These are phyloP conservation scores for Galbula dea DNA, from an alignment of 2,113 vertebrate genomes.

Conservation along the genomic window DNA sequence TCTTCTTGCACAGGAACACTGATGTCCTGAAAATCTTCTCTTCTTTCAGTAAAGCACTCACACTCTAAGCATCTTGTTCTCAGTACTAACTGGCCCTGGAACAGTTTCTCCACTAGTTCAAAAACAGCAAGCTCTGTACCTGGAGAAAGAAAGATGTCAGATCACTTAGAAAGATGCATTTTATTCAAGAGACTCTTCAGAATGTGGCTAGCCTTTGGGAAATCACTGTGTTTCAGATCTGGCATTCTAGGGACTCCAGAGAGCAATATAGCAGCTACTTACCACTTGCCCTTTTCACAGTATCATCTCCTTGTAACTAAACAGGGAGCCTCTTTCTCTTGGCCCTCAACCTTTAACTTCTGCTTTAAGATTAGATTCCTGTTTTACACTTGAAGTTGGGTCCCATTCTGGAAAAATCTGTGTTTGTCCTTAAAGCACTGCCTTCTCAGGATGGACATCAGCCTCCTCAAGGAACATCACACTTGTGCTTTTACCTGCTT, in stretches of 20 bases:
- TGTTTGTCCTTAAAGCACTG: neutral
- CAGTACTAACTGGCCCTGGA: conserved; percentile 93
- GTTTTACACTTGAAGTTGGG: neutral
- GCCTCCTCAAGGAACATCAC: neutral
- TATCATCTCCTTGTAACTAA: neutral
- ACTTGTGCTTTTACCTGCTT: neutral
- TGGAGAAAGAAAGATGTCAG: neutral
- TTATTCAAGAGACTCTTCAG: neutral
- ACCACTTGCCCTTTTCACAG: rapidly evolving
- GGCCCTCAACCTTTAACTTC: neutral
- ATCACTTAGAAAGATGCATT: neutral
- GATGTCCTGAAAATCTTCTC: conserved; percentile 97
- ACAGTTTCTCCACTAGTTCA: conserved; percentile 90
- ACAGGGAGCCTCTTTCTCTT: neutral
- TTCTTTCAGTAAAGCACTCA: conserved; percentile 92
- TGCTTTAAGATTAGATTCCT: neutral
- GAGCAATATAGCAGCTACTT: neutral
- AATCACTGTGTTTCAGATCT: neutral
- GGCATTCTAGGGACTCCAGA: neutral
- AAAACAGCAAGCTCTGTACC: conserved; percentile 76
- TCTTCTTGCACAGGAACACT: conserved; percentile 96
- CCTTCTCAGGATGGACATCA: rapidly evolving
- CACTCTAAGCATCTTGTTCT: conserved; percentile 96
- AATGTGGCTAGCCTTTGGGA: neutral
- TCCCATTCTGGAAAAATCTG: neutral